phyloP scores from a whole-genome alignment of 2,888 invertebrate genomes.

The Aromia moschata region DNA sequence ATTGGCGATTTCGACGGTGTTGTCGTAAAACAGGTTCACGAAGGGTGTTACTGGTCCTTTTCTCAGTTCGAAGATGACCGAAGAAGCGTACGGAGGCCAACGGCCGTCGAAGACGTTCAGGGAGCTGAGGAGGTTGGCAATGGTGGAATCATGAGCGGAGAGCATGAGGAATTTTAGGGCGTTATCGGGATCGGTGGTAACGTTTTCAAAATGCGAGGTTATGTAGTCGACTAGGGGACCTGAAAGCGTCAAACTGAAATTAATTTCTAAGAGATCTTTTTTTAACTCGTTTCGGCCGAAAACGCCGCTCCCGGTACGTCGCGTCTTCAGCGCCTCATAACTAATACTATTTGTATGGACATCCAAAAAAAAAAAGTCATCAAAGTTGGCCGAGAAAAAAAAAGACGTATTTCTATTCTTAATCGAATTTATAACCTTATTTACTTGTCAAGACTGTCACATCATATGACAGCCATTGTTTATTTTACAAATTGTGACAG shows the following conservation, averaged over 20 bases:
- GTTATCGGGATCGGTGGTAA: neutral
- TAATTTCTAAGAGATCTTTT: neutral
- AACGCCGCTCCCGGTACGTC: too few relatives aligned
- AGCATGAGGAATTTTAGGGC: constrained; percentile 72
- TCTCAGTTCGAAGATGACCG: constrained; percentile 74
- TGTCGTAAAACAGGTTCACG: constrained; percentile 34
- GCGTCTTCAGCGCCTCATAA: too few relatives aligned
- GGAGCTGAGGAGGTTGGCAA: constrained; percentile 74
- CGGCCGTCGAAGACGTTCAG: constrained; percentile 71
- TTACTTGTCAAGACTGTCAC: too few relatives aligned
- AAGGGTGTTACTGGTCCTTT: constrained; percentile 35
- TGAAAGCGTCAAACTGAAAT: constrained; percentile 20
- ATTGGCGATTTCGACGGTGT: constrained; percentile 12
- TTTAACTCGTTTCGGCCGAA: too few relatives aligned
- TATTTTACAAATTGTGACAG: too few relatives aligned
- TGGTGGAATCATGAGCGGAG: constrained; percentile 80
- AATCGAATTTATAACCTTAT: too few relatives aligned
- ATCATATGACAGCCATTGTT: too few relatives aligned
- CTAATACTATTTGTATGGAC: too few relatives aligned
- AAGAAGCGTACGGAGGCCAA: constrained; percentile 72
- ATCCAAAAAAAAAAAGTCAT: too few relatives aligned
- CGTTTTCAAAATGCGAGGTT: constrained; percentile 31
- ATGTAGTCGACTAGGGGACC: constrained; percentile 41
- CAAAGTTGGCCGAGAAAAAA: too few relatives aligned
- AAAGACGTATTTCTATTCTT: too few relatives aligned